phyloP scores from a whole-genome alignment of 2,797 vertebrate species.

The Furcifer pardalis region DNA sequence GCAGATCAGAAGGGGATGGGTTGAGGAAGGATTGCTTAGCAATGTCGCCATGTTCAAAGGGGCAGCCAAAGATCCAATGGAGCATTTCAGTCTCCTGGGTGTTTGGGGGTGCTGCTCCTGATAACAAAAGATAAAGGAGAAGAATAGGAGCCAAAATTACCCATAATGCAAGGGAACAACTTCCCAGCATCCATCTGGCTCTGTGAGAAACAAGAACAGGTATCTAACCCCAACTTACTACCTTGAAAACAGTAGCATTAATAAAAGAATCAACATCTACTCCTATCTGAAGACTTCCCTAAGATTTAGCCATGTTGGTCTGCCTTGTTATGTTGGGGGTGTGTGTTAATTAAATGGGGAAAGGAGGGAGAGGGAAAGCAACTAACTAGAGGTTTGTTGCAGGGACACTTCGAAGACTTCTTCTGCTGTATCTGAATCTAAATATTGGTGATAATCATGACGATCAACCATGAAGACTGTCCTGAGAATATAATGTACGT shows the following conservation, averaged over 20 bases:
- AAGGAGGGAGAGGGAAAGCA: too few relatives aligned
- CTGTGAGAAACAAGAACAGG: neutral
- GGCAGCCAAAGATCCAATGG: slow-evolving; percentile 85
- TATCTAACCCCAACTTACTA: neutral
- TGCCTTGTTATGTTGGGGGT: too few relatives aligned
- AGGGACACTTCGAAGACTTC: too few relatives aligned
- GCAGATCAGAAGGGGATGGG: slow-evolving; percentile 69
- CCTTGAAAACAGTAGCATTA: neutral
- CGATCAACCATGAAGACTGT: too few relatives aligned
- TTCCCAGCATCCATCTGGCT: neutral
- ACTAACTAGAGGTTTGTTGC: too few relatives aligned
- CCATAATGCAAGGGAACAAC: neutral
- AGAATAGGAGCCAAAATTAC: neutral
- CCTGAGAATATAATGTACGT: too few relatives aligned
- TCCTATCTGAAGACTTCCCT: neutral
- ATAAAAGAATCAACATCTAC: neutral
- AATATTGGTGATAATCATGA: too few relatives aligned
- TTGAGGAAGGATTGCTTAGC: slow-evolving; percentile 78
- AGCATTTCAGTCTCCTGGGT: slow-evolving; percentile 78
- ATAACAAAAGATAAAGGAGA: slow-evolving; percentile 8
- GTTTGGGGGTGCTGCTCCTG: slow-evolving; percentile 74
- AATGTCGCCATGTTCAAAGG: slow-evolving; percentile 75
- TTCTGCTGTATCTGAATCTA: too few relatives aligned
- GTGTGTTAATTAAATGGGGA: too few relatives aligned
- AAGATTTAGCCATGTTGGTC: too few relatives aligned